Evolutionary conservation across 2,888 invertebrate genomes (phyloP).

Genomic region (Melinaea marsaeus): DNA sequence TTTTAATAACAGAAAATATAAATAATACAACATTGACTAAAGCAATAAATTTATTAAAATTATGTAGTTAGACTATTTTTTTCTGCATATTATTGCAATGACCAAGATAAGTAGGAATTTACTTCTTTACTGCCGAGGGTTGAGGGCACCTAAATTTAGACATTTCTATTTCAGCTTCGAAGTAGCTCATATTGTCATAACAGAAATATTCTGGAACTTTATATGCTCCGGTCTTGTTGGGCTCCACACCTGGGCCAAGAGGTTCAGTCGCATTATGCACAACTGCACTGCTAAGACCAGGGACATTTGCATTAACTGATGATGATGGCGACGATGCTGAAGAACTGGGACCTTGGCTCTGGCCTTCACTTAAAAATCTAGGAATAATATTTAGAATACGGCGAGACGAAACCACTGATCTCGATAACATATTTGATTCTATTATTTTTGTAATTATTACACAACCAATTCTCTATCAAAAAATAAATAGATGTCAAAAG

Average conservation of each 20-base stretch:
- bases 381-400: slow-evolving; percentile 26
- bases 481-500: slow-evolving; percentile 25
- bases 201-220: slow-evolving; percentile 94
- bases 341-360: slow-evolving; percentile 35
- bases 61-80: not conserved
- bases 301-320: slow-evolving; percentile 67
- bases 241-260: slow-evolving; percentile 85
- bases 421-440: slow-evolving; percentile 38
- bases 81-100: not conserved
- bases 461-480: slow-evolving; percentile 44
- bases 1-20: no score
- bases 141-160: slow-evolving; percentile 86
- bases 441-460: slow-evolving; percentile 42
- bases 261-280: slow-evolving; percentile 73
- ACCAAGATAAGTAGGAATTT: slow-evolving; percentile 14
- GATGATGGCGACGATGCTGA: slow-evolving; percentile 36
- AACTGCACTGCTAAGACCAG: slow-evolving; percentile 81
- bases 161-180: slow-evolving; percentile 92
- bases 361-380: slow-evolving; percentile 52
- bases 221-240: slow-evolving; percentile 82
- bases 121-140: slow-evolving; percentile 80
- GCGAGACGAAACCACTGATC: slow-evolving; percentile 31
- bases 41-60: no score
- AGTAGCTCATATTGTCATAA: slow-evolving; percentile 86
- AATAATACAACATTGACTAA: no score